Evolutionary conservation across 1,140 invertebrate species (phyloP).

Genomic region (Lepidostoma basale): DNA sequence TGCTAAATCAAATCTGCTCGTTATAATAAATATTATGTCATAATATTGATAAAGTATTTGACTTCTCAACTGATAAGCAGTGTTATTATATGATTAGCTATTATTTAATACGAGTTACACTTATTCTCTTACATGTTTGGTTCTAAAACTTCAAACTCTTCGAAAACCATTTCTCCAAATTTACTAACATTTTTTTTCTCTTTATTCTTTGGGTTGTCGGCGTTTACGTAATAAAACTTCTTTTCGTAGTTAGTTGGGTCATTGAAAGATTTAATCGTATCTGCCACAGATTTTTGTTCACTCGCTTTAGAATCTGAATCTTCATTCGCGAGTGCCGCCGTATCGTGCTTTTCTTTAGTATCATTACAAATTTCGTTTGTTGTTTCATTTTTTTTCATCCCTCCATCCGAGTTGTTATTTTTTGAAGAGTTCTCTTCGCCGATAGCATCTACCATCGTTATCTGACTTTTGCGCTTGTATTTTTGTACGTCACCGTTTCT

Average conservation of each 20-base stretch:
- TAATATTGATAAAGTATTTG: too few species aligned
- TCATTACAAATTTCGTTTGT: not conserved
- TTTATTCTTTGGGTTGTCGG: conserved; percentile 43
- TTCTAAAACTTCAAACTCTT: conserved; percentile 77
- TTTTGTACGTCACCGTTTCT: conserved; percentile 47
- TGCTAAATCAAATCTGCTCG: too few species aligned
- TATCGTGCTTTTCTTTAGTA: not conserved
- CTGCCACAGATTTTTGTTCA: conserved; percentile 38
- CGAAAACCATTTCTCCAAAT: conserved; percentile 82
- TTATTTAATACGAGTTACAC: too few species aligned
- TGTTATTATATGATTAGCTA: too few species aligned
- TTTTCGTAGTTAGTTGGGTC: conserved; percentile 55
- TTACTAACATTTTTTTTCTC: conserved; percentile 58
- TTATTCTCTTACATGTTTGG: conserved; percentile 29
- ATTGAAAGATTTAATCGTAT: conserved; percentile 42
- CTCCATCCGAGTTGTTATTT: not conserved
- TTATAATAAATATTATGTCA: too few species aligned
- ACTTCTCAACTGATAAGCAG: too few species aligned
- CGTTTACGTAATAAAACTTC: conserved; percentile 59
- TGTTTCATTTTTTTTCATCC: not conserved
- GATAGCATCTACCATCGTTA: conserved; percentile 24
- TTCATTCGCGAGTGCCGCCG: too few species aligned
- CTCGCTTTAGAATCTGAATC: not conserved
- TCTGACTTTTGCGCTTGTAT: conserved; percentile 47
- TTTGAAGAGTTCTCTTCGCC: conserved; percentile 44